A percentile compares a stretch with the other conserved stretches of the same genome.
These are phyloP conservation scores for Escarpia spicata DNA, from an alignment of 2,888 invertebrate genomes.

Conservation along the genomic window DNA sequence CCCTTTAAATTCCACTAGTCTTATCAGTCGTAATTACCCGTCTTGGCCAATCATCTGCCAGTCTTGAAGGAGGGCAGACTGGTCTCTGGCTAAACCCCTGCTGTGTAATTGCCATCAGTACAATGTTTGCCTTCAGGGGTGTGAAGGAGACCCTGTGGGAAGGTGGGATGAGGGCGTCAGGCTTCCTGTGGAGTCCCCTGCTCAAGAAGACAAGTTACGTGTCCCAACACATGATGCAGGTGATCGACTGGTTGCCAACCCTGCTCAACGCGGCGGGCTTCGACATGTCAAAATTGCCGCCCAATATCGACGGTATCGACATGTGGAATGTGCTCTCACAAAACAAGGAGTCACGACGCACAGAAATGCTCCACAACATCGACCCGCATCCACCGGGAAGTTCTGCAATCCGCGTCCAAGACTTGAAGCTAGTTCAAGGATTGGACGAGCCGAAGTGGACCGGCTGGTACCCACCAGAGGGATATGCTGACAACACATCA, in stretches of 20 bases:
- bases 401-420: slow-evolving; percentile 34
- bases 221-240: slow-evolving; percentile 79
- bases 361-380: slow-evolving; percentile 68
- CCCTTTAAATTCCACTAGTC: too few relatives aligned
- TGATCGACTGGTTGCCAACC: slow-evolving; percentile 89
- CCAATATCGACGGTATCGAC: slow-evolving; percentile 76
- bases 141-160: slow-evolving; percentile 68
- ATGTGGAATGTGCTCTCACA: slow-evolving; percentile 77
- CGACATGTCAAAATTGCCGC: slow-evolving; percentile 39
- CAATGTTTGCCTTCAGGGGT: slow-evolving; percentile 50
- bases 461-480: slow-evolving; percentile 42
- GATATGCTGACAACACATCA: background rate
- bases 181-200: slow-evolving; percentile 80
- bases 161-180: slow-evolving; percentile 84
- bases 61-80: too few relatives aligned
- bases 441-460: slow-evolving; percentile 20
- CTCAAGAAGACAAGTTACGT: slow-evolving; percentile 71
- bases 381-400: slow-evolving; percentile 45
- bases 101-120: too few relatives aligned
- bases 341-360: slow-evolving; percentile 72
- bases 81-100: too few relatives aligned
- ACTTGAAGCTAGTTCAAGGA: slow-evolving; percentile 57
- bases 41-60: too few relatives aligned
- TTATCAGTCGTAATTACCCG: too few relatives aligned
- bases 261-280: slow-evolving; percentile 77